These are phyloP conservation scores for Tamandua tetradactyla DNA, from an alignment of 2,797 vertebrate genomes.

Conservation along the genomic window DNA sequence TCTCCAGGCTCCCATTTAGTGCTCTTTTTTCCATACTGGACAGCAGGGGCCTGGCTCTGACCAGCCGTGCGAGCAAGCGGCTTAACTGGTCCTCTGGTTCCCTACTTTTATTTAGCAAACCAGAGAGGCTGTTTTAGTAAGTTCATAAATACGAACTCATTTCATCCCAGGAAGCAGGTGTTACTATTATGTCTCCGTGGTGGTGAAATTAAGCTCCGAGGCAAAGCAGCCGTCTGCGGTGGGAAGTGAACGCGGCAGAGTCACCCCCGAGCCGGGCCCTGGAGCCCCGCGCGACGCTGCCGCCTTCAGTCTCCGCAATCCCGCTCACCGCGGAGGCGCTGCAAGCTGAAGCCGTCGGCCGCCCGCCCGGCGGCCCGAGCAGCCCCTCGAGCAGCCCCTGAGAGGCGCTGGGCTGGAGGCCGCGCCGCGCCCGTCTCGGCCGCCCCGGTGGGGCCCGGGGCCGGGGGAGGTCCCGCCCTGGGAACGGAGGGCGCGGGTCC, in stretches of 20 bases:
- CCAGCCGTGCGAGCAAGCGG: background rate
- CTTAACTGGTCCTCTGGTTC: background rate
- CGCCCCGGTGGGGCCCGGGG: background rate
- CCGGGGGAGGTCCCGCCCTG: background rate
- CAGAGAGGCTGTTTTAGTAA: conserved; percentile 30
- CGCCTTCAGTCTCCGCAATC: background rate
- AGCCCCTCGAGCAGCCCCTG: background rate
- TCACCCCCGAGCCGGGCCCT: background rate
- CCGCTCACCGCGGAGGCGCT: no score
- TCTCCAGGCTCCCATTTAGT: background rate
- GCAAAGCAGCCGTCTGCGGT: background rate
- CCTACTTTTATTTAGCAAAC: conserved; percentile 33
- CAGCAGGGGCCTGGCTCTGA: background rate
- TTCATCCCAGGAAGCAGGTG: background rate
- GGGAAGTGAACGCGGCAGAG: background rate
- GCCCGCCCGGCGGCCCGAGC: no score
- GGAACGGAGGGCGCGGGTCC: background rate
- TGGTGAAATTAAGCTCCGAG: background rate
- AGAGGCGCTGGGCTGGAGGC: background rate
- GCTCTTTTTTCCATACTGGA: background rate
- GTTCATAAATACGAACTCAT: background rate
- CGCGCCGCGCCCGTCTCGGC: background rate
- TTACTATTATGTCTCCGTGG: background rate
- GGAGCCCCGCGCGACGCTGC: no score
- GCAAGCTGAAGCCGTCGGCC: no score